Percentiles rank a stretch among this genome's conserved stretches.
phyloP scores from a whole-genome alignment of 1,140 invertebrate genomes.

The Coptotermes formosanus region DNA sequence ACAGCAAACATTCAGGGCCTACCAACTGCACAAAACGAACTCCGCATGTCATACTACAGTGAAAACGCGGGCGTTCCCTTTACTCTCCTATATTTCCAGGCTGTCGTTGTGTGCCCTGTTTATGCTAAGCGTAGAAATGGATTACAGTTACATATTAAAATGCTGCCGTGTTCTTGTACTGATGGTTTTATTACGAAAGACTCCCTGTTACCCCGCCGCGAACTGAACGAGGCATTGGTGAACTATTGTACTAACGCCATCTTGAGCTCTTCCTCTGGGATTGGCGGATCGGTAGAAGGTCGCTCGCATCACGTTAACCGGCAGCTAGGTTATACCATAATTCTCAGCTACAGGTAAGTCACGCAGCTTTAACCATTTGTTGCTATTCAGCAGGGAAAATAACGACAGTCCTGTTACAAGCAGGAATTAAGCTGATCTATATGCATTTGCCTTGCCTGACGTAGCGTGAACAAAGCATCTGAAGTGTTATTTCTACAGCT shows the following conservation, averaged over 20 bases:
- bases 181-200: too few relatives aligned
- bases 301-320: background rate
- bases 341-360: background rate
- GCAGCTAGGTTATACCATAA: background rate
- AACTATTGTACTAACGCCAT: background rate
- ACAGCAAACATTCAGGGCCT: too few relatives aligned
- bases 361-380: background rate
- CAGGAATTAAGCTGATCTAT: background rate
- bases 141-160: too few relatives aligned
- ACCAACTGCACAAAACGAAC: too few relatives aligned
- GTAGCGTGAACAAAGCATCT: background rate
- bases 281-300: background rate
- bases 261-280: slow-evolving; percentile 6
- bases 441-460: background rate
- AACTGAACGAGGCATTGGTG: background rate
- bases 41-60: too few relatives aligned
- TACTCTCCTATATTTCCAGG: too few relatives aligned
- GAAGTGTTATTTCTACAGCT: background rate
- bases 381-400: background rate
- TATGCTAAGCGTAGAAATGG: too few relatives aligned
- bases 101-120: too few relatives aligned
- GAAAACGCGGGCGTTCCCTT: too few relatives aligned
- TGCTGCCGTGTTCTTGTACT: too few relatives aligned
- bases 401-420: background rate
- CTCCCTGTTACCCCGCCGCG: background rate